A percentile compares a stretch with the other conserved stretches of the same genome.
Conservation (phyloP, 2,113 vertebrate species). For the Mormyrus iriodes region DNA sequence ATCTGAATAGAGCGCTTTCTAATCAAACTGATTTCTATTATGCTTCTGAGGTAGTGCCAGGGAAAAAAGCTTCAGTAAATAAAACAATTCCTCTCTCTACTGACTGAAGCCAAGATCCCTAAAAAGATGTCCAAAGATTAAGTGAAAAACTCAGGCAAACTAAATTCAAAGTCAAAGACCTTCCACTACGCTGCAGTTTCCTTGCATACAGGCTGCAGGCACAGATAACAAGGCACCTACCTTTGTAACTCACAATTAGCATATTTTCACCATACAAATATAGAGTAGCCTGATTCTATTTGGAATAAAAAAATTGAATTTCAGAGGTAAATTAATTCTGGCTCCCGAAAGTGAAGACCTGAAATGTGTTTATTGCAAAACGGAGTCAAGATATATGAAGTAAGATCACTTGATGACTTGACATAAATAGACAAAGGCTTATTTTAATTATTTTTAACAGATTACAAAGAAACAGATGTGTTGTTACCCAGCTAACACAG, state of each 20-base stretch:
- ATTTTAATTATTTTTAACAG: neutral
- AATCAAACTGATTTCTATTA: constrained; percentile 6
- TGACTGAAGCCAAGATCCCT: neutral
- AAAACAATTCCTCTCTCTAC: neutral
- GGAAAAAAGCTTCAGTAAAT: neutral
- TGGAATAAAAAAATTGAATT: neutral
- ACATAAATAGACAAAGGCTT: neutral
- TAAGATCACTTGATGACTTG: neutral
- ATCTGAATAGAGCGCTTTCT: neutral
- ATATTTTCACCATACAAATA: neutral
- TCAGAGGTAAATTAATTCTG: neutral
- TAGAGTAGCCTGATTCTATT: neutral
- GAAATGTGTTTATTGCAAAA: neutral
- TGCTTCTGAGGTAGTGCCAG: neutral
- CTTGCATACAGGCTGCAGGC: neutral
- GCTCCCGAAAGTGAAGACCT: neutral
- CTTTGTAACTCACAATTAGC: neutral
- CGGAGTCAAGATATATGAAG: neutral
- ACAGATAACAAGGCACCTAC: neutral
- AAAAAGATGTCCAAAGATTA: neutral
- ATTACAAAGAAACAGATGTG: neutral
- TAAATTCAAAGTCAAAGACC: neutral
- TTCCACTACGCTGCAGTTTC: neutral
- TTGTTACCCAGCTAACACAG: neutral
- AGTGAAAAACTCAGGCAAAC: neutral